These are phyloP conservation scores for Eumaeus atala DNA, from an alignment of 1,140 invertebrate species.

Conservation along the genomic window DNA sequence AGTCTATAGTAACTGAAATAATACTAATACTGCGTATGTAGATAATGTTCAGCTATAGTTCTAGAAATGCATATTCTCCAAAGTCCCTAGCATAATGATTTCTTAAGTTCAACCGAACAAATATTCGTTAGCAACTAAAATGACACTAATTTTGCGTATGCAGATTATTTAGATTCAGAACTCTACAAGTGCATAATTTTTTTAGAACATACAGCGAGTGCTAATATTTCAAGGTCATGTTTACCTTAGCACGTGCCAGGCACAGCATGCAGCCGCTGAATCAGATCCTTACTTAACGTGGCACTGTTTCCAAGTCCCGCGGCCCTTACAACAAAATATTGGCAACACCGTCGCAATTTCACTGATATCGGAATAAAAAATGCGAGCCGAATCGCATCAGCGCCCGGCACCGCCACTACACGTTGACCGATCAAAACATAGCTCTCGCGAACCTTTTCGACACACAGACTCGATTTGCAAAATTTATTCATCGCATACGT, in stretches of 20 bases:
- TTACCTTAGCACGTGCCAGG: slow-evolving; percentile 58
- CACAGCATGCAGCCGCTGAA: slow-evolving; percentile 34
- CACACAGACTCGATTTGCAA: slow-evolving; percentile 69
- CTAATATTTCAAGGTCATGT: slow-evolving; percentile 31
- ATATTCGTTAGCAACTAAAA: slow-evolving; percentile 21
- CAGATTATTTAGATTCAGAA: no score
- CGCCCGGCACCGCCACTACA: slow-evolving; percentile 60
- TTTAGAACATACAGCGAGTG: not conserved
- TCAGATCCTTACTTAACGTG: slow-evolving; percentile 29
- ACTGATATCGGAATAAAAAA: slow-evolving; percentile 36
- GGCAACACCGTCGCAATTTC: slow-evolving; percentile 38
- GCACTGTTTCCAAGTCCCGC: slow-evolving; percentile 23
- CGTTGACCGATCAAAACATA: slow-evolving; percentile 62
- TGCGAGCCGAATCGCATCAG: slow-evolving; percentile 45
- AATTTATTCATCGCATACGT: slow-evolving; percentile 74
- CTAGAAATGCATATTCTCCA: no score
- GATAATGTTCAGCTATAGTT: no score
- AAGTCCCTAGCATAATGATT: no score
- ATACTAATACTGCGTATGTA: not conserved
- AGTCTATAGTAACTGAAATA: not conserved
- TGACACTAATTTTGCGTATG: slow-evolving; percentile 15
- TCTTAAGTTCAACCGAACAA: no score
- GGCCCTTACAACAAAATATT: slow-evolving; percentile 17
- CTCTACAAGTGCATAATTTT: no score
- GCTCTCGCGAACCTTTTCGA: slow-evolving; percentile 63